These are phyloP conservation scores for Cyanoliseus patagonus DNA, from an alignment of 2,113 vertebrate species.

Conservation along the genomic window DNA sequence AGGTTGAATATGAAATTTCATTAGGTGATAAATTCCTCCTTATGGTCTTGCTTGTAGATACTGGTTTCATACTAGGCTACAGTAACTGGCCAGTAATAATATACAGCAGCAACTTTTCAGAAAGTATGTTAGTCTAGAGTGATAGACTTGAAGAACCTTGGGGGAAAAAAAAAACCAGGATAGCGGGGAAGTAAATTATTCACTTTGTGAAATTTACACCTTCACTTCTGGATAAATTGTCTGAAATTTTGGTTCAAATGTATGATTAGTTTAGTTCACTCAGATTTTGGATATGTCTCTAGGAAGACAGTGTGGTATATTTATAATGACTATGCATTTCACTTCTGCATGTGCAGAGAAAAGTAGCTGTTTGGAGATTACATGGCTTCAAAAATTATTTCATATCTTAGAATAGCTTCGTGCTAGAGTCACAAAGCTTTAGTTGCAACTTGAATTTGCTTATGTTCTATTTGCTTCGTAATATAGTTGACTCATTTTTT, in stretches of 20 bases:
- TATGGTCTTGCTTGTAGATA: neutral
- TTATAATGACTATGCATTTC: neutral
- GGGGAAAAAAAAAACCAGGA: neutral
- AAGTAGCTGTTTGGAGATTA: neutral
- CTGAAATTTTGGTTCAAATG: neutral
- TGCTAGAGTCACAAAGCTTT: neutral
- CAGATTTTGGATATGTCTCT: neutral
- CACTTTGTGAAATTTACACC: neutral
- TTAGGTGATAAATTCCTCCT: neutral
- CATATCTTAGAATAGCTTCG: neutral
- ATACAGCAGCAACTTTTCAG: neutral
- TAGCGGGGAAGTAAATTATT: neutral
- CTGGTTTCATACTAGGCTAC: neutral
- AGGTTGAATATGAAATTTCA: conserved; percentile 37
- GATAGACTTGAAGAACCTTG: neutral
- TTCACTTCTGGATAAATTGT: neutral
- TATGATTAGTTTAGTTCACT: neutral
- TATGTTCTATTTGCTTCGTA: neutral
- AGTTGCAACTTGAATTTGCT: neutral
- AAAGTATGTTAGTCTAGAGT: neutral
- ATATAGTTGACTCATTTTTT: neutral
- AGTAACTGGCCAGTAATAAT: neutral
- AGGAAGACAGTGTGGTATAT: neutral
- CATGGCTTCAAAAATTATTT: neutral
- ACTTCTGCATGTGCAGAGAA: neutral